Conservation (phyloP, 64 coral and sea anemone genomes). For the Acropora tenuis region DNA sequence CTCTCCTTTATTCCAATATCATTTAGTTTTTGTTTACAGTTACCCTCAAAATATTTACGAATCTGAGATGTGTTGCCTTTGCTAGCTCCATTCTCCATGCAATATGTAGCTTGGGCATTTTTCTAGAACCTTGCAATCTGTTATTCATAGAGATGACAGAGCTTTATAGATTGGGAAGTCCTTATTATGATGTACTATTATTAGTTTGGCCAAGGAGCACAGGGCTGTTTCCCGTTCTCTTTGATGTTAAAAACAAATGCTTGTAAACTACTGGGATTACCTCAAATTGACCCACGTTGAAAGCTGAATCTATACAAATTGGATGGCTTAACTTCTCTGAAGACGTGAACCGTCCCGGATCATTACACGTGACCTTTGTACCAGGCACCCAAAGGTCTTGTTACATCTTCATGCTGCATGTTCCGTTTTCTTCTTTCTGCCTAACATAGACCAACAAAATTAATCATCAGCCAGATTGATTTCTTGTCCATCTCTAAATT, state of each 20-base stretch:
- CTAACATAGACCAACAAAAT: conserved; percentile 28
- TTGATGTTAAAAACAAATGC: too few species aligned
- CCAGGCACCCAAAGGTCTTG: conserved; percentile 21
- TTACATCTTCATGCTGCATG: conserved; percentile 21
- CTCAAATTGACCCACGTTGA: conserved; percentile 43
- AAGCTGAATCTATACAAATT: conserved; percentile 39
- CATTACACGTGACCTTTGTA: conserved; percentile 11
- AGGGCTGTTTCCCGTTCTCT: too few species aligned
- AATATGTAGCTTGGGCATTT: conserved; percentile 20
- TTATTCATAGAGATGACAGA: conserved; percentile 31
- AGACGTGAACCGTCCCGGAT: conserved; percentile 22
- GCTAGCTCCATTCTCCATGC: conserved; percentile 26
- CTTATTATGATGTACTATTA: not conserved
- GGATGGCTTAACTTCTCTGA: conserved; percentile 20
- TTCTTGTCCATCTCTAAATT: conserved; percentile 15
- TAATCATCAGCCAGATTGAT: conserved; percentile 34
- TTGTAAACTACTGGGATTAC: conserved; percentile 11
- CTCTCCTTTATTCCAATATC: conserved; percentile 8
- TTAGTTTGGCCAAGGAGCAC: not conserved
- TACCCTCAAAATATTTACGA: conserved; percentile 36
- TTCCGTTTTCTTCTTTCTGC: conserved; percentile 32
- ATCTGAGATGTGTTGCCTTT: conserved; percentile 39
- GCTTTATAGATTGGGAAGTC: conserved; percentile 1
- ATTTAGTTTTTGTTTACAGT: conserved; percentile 23
- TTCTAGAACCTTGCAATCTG: not conserved